Base-by-base conservation (phyloP, 2,888 invertebrate genomes). In the Chrysolina haemoptera region DNA sequence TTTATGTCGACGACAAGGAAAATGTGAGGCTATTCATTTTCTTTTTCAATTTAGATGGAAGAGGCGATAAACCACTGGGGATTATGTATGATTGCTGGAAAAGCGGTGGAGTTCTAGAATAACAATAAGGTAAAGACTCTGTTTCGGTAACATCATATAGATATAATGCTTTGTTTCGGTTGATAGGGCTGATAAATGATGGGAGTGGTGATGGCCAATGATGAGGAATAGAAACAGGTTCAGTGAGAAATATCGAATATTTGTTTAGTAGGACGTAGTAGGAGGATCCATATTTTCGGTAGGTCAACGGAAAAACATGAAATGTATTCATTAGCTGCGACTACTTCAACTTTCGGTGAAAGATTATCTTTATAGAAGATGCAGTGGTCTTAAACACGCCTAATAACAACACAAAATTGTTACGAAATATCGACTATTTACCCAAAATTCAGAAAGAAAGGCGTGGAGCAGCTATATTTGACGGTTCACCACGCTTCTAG, bases 41-140 rank as follows among this genome's bases (percentile, higher is more conserved):
- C 73, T 76, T 70, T 62, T 70, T 73, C 73, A 76, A 76, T 76
- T 71, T 73, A 71, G 73, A 76, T 73, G 50, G 64, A 73, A 69
- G 63, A 53, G 68, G 18, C 43, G 74, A 74, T 74, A 71, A 55
- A 35, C 41, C 14, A 59, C 68, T 68, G 55, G 41, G 59, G 68
- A 68, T 62, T 59, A n/a, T 68, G 10, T 68, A 59, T 62, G 53
- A 67, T 71, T 71, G 55, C n/a, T 46, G 53, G 41, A 71, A n/a
- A 67, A 67, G 14, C 62, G 50, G 20, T 18, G 20, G 16, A 67
- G 59, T 43, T 62, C 16, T 46, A 66, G 67, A 48, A 62, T 67
- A 67, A 71, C 71, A 67, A 71, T 71, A 22, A 27, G 59, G 14
- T 22, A n/a, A n/a, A 35, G 59, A 59, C 27, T 35, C 35, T 16